Percentiles rank a stretch among this genome's conserved stretches.
Evolutionary conservation across 2,113 vertebrate genomes (phyloP).

Genomic region (Chascanopsetta lugubris): DNA sequence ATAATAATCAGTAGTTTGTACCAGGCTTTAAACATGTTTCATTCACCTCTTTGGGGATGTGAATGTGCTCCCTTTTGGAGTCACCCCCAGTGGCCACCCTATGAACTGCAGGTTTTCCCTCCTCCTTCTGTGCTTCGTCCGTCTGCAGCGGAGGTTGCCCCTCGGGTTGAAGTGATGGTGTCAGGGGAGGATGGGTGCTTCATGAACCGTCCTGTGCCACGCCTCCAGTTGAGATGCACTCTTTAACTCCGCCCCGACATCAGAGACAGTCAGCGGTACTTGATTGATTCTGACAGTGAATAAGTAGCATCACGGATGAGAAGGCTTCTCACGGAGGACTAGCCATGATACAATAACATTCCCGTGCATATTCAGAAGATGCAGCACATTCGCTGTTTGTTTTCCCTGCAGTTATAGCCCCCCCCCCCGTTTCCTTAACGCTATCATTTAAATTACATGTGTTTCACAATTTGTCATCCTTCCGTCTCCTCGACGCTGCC

Average conservation of each 20-base stretch:
- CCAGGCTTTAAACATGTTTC: too few species aligned
- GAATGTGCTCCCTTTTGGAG: too few species aligned
- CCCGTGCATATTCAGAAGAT: slow-evolving; percentile 15
- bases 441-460: slow-evolving; percentile 74
- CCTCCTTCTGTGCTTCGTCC: too few species aligned
- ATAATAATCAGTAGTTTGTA: too few species aligned
- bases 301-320: slow-evolving; percentile 24
- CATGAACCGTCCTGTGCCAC: slow-evolving; percentile 34
- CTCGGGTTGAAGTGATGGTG: too few species aligned
- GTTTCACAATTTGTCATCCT: slow-evolving; percentile 76
- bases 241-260: slow-evolving; percentile 19
- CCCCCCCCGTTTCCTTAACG: slow-evolving; percentile 50
- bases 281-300: slow-evolving; percentile 20
- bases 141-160: too few species aligned
- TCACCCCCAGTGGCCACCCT: too few species aligned
- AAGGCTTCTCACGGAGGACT: neutral
- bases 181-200: neutral
- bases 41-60: too few species aligned
- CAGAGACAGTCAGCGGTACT: slow-evolving; percentile 34
- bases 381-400: slow-evolving; percentile 57
- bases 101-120: too few species aligned
- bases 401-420: slow-evolving; percentile 58
- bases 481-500: slow-evolving; percentile 40
- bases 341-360: slow-evolving; percentile 23
- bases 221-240: slow-evolving; percentile 24